A percentile compares a stretch with the other conserved stretches of the same genome.
phyloP scores from a whole-genome alignment of 1,140 invertebrate species.

The Trichonephila clavata region DNA sequence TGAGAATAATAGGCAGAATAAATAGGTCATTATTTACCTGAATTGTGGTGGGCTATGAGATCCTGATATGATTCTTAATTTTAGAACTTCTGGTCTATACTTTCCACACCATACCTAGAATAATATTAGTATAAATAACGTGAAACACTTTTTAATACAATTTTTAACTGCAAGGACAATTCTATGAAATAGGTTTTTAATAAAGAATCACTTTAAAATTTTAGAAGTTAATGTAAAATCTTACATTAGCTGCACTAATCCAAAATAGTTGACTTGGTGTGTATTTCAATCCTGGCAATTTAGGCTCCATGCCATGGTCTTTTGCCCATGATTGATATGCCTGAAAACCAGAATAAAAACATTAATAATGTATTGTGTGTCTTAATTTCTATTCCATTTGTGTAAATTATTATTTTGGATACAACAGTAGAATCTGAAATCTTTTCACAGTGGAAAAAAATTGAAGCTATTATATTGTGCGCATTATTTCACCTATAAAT shows the following conservation, averaged over 20 bases:
- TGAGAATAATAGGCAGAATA: too few species aligned
- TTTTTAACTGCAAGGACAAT: background rate
- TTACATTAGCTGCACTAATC: conserved; percentile 90
- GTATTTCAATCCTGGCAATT: conserved; percentile 89
- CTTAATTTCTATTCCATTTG: too few species aligned
- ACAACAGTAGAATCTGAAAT: too few species aligned
- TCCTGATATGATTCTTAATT: conserved; percentile 79
- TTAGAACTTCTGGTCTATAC: conserved; percentile 87
- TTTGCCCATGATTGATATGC: conserved; percentile 79
- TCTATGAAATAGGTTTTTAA: too few species aligned
- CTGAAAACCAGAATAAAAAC: conserved; percentile 23
- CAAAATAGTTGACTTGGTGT: conserved; percentile 92
- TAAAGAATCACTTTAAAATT: too few species aligned
- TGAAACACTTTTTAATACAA: background rate
- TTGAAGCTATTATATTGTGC: too few species aligned
- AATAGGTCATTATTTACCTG: conserved; percentile 65
- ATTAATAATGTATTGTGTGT: too few species aligned
- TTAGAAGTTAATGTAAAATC: conserved; percentile 77
- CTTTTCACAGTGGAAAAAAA: too few species aligned
- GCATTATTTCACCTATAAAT: too few species aligned
- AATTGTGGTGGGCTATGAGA: conserved; percentile 79
- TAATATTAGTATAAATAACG: background rate
- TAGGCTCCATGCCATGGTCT: conserved; percentile 79
- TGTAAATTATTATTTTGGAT: too few species aligned
- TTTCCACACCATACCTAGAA: conserved; percentile 80